Base-by-base conservation (phyloP, 1,140 invertebrate genomes). In the Octopus bimaculoides region DNA sequence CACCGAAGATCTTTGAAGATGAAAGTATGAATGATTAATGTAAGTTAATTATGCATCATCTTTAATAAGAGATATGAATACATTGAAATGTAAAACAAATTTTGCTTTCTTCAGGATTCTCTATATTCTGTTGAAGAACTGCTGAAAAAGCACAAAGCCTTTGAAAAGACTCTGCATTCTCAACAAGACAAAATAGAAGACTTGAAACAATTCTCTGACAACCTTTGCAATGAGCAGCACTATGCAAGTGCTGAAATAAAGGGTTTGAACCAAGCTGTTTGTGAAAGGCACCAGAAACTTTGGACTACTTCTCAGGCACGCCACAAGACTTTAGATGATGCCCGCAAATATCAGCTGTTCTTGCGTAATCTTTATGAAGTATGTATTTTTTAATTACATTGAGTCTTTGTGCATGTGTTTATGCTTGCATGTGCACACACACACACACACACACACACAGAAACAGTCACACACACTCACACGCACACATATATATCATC, bases 71-170 rank as follows among this genome's bases (percentile, higher is more conserved):
- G 26, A 41, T 41, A 41, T 41, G 3, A 41, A 41, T 41, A 41
- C 26, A 3, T 41, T 41, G 26, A 41, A 41, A 2, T 41, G 1
- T 41, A 41, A 41, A 41, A 41, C 26, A 41, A 41, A 41, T 71
- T 71, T 12, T 71, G 5, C 7, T 80, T 52, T 9, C 86, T 85
- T 55, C 83, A 89, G 88, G 85, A 99, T 89, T 98, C 97, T 0
- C 90, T 99, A 12, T 98, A 99, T 89, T 96, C 96, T 9, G 98
- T 99, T 0, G 98, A 99, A 90, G 96, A 96, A 7, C 89, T 99
- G 74, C 95, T 99, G 54, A 99, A 99, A 91, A 99, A 99, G 88
- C 98, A 99, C 89, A 97, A 99, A 89, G 97, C 99, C 90, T 99
- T 99, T 89, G 97, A 99, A 89, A 99, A 99, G 90, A 97, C 96